Evolutionary conservation across 2,888 invertebrate species (phyloP).

Genomic region (Apamea anceps): DNA sequence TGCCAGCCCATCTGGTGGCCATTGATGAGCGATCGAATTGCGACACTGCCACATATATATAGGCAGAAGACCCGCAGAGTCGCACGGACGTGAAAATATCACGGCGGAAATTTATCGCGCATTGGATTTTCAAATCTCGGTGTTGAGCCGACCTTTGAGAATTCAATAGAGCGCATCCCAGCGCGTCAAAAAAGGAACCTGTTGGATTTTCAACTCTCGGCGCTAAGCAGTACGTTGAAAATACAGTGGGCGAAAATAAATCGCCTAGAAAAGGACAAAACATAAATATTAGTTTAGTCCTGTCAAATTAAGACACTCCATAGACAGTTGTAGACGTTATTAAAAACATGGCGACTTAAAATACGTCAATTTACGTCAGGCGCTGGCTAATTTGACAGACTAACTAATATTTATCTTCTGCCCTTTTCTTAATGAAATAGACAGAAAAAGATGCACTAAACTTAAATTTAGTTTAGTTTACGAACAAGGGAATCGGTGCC

Average conservation of each 20-base stretch:
- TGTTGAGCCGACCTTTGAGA: not conserved
- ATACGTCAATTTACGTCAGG: too few species aligned
- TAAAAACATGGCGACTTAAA: too few species aligned
- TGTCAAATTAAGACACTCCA: too few species aligned
- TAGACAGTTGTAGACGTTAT: too few species aligned
- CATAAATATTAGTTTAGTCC: too few species aligned
- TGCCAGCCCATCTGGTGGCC: slow-evolving; percentile 56
- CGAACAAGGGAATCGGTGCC: too few species aligned
- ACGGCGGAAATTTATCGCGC: not conserved
- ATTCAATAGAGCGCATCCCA: not conserved
- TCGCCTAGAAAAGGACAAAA: not conserved
- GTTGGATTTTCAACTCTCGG: not conserved
- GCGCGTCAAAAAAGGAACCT: not conserved
- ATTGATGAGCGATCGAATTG: slow-evolving; percentile 58
- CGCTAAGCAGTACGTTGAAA: not conserved
- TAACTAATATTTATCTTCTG: too few species aligned
- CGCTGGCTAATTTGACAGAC: too few species aligned
- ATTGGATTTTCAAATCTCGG: not conserved
- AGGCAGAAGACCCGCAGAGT: slow-evolving; percentile 12
- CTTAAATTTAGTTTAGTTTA: too few species aligned
- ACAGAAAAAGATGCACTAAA: too few species aligned
- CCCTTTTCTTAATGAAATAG: too few species aligned
- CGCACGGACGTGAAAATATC: not conserved
- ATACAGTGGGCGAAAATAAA: not conserved
- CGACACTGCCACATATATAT: slow-evolving; percentile 29